Percentiles rank a stretch among this genome's conserved stretches.
Evolutionary conservation across 2,888 invertebrate species (phyloP).

Genomic region (Leptarthrus brevirostris): DNA sequence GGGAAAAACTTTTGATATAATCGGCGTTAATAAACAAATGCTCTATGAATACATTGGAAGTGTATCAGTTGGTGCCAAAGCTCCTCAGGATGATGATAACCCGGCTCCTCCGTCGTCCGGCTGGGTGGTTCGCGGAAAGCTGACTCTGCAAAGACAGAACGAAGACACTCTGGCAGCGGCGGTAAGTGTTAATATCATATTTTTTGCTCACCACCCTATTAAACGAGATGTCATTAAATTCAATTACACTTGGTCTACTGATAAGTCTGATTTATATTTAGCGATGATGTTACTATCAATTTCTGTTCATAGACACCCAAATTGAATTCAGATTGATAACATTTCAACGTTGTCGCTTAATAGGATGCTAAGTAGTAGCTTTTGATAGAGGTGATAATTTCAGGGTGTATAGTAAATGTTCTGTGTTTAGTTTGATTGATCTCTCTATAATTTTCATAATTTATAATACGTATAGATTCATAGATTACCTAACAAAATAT

Average conservation of each 20-base stretch:
- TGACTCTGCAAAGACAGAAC: slow-evolving; percentile 64
- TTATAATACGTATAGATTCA: no score
- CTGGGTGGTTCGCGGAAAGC: slow-evolving; percentile 66
- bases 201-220: not conserved
- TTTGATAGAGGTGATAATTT: no score
- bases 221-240: not conserved
- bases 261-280: slow-evolving; percentile 49
- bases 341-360: not conserved
- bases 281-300: slow-evolving; percentile 50
- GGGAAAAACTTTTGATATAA: slow-evolving; percentile 63
- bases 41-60: slow-evolving; percentile 67
- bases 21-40: slow-evolving; percentile 66
- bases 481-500: no score
- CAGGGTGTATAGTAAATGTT: no score
- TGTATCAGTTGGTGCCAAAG: slow-evolving; percentile 65
- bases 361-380: no score
- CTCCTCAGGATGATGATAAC: slow-evolving; percentile 64
- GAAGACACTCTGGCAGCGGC: slow-evolving; percentile 63
- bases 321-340: slow-evolving; percentile 1
- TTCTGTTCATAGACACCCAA: slow-evolving; percentile 56
- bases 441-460: no score
- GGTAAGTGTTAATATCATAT: slow-evolving; percentile 59
- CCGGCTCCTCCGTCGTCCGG: slow-evolving; percentile 64
- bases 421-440: no score
- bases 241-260: slow-evolving; percentile 17